A percentile compares a stretch with the other conserved stretches of the same genome.
Evolutionary conservation across 2,113 vertebrate species (phyloP).

Genomic region (Origma solitaria): DNA sequence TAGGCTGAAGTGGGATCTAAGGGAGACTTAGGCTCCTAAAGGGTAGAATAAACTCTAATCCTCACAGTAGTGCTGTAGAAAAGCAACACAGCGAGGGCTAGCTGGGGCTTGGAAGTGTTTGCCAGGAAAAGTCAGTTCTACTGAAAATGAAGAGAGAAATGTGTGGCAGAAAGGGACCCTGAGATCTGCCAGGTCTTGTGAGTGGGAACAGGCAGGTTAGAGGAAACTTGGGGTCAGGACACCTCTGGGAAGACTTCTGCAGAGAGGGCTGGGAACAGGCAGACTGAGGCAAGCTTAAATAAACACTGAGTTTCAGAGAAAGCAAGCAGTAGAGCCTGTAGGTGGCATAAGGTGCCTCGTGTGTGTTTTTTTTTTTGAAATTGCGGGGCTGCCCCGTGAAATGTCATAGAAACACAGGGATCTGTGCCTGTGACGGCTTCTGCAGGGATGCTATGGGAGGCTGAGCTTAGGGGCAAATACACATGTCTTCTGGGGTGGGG

Average conservation of each 20-base stretch:
- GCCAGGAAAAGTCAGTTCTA: neutral
- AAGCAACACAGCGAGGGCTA: neutral
- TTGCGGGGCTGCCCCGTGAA: neutral
- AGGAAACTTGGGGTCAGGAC: neutral
- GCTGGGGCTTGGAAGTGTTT: neutral
- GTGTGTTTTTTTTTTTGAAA: neutral
- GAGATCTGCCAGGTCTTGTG: neutral
- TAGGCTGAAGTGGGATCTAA: neutral
- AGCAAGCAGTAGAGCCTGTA: neutral
- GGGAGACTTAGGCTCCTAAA: neutral
- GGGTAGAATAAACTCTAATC: neutral
- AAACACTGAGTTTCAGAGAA: neutral
- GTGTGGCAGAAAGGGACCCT: neutral
- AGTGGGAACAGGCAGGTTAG: neutral
- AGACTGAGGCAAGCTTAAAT: neutral
- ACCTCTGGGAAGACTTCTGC: neutral
- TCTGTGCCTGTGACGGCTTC: neutral
- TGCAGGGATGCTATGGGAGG: neutral
- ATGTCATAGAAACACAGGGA: neutral
- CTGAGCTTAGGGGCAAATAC: neutral
- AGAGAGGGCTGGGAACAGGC: neutral
- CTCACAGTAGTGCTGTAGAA: neutral
- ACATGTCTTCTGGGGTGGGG: neutral
- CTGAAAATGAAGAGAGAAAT: neutral
- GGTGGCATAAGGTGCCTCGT: neutral